A percentile compares a stretch with the other conserved stretches of the same genome.
Conservation (phyloP, 53 echinoderm and acorn worm species). For the Patiria pectinifera region DNA sequence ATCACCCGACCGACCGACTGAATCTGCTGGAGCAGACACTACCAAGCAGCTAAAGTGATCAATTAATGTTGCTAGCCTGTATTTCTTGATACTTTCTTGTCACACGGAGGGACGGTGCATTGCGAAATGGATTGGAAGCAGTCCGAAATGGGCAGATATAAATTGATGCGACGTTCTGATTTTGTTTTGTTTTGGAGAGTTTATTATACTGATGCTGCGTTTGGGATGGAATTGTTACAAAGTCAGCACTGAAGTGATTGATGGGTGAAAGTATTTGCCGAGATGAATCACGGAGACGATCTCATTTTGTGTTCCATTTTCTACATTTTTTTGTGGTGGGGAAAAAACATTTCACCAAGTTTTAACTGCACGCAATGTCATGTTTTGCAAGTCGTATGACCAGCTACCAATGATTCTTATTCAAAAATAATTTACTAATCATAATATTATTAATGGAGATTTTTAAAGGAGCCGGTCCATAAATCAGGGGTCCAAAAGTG, state of each 20-base stretch:
- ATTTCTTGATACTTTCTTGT: not conserved
- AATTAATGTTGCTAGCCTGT: slow-evolving; percentile 21
- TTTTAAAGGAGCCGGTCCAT: too few species aligned
- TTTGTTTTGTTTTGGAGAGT: not conserved
- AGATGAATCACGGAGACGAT: not conserved
- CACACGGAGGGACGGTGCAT: not conserved
- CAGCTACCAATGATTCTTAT: too few species aligned
- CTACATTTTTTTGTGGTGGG: too few species aligned
- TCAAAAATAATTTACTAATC: too few species aligned
- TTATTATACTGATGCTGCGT: not conserved
- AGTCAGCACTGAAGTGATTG: too few species aligned
- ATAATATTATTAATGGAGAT: too few species aligned
- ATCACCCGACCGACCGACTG: not conserved
- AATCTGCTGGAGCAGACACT: not conserved
- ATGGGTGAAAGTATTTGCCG: not conserved
- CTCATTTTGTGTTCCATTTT: too few species aligned
- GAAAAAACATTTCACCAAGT: too few species aligned
- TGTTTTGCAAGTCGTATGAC: too few species aligned
- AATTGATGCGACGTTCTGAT: not conserved
- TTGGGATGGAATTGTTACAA: not conserved
- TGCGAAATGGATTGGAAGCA: not conserved
- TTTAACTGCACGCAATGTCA: too few species aligned
- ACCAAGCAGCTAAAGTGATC: slow-evolving; percentile 13
- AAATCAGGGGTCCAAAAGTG: too few species aligned
- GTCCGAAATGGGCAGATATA: not conserved